Base-by-base conservation (phyloP, 1,140 invertebrate genomes). In the Heliconius himera region DNA sequence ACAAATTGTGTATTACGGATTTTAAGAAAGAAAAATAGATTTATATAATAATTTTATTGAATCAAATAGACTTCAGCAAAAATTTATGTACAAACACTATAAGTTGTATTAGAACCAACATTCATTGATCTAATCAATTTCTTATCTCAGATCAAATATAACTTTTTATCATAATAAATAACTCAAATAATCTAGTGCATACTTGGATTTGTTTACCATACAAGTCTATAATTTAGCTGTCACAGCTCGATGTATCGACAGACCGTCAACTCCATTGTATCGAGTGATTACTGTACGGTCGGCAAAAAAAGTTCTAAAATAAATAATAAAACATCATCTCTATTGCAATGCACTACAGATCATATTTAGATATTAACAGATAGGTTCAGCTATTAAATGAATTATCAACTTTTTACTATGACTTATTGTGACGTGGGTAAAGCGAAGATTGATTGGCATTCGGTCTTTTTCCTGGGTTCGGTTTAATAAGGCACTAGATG, bases 231-330 rank as follows among this genome's bases (percentile, higher is more conserved):
- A 79, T 82, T 82, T 82, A 82, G 77, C 77, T 79, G 81, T 82
- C 77, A 74, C 70, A 79, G 26, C 54, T 36, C 72, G 81, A 76
- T 76, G 46, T 82, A 82, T 79, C 74, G 77, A 79, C 74, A 76
- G 74, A 73, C 71, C 73, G 77, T 82, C 81, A 82, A 82, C 74
- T 82, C 70, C 78, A 82, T 82, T 82, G 77, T 82, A 82, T 82
- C 74, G 60, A 73, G 51, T 79, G 74, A 79, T 79, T 79, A 77
- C 75, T 76, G 74, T 78, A 81, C 70, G 26, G 77, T 71, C 71
- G 71, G 60, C 72, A 49, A 29, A 71, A 76, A 60, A 29, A 66
- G 60, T 66, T 66, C 3, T 66, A 1, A 70, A 26, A 49, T 18
- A 18, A 60, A 49, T 36, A 70, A 70, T n/a, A 46, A 46, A 70